Base-by-base conservation (phyloP, 2,113 vertebrate genomes). In the Austrofundulus limnaeus region DNA sequence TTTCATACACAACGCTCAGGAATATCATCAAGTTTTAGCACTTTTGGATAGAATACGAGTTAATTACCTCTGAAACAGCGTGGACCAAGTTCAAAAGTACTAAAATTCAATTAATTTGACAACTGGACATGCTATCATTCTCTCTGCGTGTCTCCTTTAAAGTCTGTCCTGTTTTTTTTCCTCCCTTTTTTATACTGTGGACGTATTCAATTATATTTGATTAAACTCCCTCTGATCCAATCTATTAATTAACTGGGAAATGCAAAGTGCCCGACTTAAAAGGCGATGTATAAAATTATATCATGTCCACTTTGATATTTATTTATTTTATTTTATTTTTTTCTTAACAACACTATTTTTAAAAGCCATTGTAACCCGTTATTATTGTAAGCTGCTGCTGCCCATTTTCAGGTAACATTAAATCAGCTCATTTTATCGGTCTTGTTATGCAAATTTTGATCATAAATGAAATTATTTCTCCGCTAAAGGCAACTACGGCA, bases 201-300 rank as follows among this genome's bases (percentile, higher is more conserved):
- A 91, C 90, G 91, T 92, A 91, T 93, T 92, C 91, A 91, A 92
- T 92, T 93, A 92, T 87, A 91, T 92, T 93, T 92, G 91, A 92
- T 93, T 92, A 92, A 92, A 92, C 90, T 87, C 86, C 69, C 90
- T 91, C 90, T 89, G 92, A 92, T 93, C 92, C 91, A 91, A 92
- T 93, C 92, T 92, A 92, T 92, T 93, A 93, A 93, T 92, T 92
- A 93, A 93, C 90, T 89, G 77, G 71, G 84, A 91, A 92, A 91
- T 90, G 90, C 90, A 89, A 83, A 90, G 86, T 90, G 86, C 76
- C 86, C 63, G 56, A 91, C 89, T 89, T 90, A 87, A 91, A 91
- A 91, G 90, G 80, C 56, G 77, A 89, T 89, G 86, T 90, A 84
- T 90, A 86, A 91, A 90, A 88, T 91, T 88, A 87, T 87, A 91